phyloP scores from a whole-genome alignment of 2,888 invertebrate genomes.

The Carpatolechia fugitivella region DNA sequence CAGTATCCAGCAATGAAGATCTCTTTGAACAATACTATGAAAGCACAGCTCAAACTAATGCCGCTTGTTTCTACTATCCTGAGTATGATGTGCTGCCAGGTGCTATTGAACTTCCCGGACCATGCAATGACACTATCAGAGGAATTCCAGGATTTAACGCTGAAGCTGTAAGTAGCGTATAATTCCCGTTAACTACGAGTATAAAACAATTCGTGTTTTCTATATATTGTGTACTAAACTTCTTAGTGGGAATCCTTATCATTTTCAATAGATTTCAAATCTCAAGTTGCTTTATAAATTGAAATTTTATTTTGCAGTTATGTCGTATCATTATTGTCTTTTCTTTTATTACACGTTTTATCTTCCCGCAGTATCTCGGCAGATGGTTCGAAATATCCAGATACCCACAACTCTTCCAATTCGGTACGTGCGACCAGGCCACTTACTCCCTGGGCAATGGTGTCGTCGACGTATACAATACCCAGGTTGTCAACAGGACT shows the following conservation, averaged over 20 bases:
- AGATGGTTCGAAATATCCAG: conserved; percentile 82
- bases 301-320: no score
- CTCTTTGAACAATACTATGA: conserved; percentile 53
- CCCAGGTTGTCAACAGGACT: conserved; percentile 56
- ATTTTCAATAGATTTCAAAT: no score
- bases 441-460: conserved; percentile 57
- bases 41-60: conserved; percentile 42
- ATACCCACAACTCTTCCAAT: conserved; percentile 80
- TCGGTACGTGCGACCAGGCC: conserved; percentile 80
- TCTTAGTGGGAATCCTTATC: no score
- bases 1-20: conserved; percentile 41
- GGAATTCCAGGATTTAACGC: conserved; percentile 47
- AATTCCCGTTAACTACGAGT: not conserved
- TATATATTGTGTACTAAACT: no score
- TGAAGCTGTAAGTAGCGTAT: conserved; percentile 38
- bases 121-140: conserved; percentile 45
- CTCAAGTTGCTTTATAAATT: no score
- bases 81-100: conserved; percentile 36
- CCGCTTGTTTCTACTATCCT: conserved; percentile 63
- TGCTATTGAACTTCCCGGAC: conserved; percentile 46
- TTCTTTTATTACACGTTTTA: not conserved
- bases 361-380: conserved; percentile 46
- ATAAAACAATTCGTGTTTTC: no score
- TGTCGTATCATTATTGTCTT: no score
- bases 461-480: conserved; percentile 38